A percentile compares a stretch with the other conserved stretches of the same genome.
Conservation (phyloP, 2,797 vertebrate species). For the Paguma larvata region DNA sequence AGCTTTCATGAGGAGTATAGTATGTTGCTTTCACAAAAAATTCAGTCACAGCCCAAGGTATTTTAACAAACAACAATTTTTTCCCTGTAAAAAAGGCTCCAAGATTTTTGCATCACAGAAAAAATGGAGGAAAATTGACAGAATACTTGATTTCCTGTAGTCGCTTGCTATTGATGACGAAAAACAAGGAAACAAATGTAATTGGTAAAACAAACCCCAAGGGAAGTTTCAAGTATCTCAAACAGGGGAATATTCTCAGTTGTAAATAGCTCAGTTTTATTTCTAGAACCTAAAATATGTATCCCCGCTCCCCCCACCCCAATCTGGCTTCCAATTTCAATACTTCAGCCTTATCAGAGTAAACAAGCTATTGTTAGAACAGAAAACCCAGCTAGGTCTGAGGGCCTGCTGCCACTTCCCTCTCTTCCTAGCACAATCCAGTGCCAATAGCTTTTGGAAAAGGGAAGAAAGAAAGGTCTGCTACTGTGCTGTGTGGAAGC, state of each 20-base stretch:
- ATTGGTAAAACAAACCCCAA: conserved; percentile 77
- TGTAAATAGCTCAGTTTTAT: conserved; percentile 81
- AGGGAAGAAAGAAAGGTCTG: conserved; percentile 67
- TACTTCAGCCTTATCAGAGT: conserved; percentile 73
- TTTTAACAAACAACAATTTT: conserved; percentile 71
- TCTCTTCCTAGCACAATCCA: conserved; percentile 50
- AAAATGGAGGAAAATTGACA: conserved; percentile 76
- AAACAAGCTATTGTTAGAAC: conserved; percentile 74
- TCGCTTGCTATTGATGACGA: conserved; percentile 74
- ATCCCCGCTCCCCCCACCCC: background rate
- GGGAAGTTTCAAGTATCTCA: conserved; percentile 77
- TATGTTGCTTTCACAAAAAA: conserved; percentile 73
- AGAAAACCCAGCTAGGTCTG: conserved; percentile 56
- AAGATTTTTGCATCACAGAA: conserved; percentile 82
- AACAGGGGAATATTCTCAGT: conserved; percentile 77
- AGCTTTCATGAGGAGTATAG: conserved; percentile 31
- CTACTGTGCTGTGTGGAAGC: conserved; percentile 2
- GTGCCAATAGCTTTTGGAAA: conserved; percentile 77
- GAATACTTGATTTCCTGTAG: conserved; percentile 80
- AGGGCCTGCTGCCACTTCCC: conserved; percentile 12
- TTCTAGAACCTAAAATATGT: conserved; percentile 69
- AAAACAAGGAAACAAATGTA: conserved; percentile 83
- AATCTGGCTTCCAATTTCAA: conserved; percentile 74
- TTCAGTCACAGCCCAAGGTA: conserved; percentile 71
- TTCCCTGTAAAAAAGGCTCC: conserved; percentile 65